Conservation (phyloP, 2,888 invertebrate genomes). For the Callyntrura sp. region DNA sequence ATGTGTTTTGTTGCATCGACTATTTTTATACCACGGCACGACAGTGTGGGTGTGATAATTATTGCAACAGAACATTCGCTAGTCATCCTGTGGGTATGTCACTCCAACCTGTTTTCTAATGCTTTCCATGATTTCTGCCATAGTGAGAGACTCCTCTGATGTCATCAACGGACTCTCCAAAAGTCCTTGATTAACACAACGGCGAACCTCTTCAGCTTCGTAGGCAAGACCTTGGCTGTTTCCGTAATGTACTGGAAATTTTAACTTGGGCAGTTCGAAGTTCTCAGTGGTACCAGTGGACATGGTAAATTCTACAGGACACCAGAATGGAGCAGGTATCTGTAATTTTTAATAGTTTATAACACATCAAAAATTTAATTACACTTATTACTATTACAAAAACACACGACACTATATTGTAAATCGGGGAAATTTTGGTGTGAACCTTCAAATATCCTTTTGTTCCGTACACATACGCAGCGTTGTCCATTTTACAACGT, state of each 20-base stretch:
- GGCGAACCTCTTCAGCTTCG: slow-evolving; percentile 92
- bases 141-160: slow-evolving; percentile 89
- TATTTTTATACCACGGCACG: no score
- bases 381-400: no score
- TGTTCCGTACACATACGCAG: slow-evolving; percentile 89
- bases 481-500: slow-evolving; percentile 87
- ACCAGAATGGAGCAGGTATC: slow-evolving; percentile 89
- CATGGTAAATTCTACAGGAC: slow-evolving; percentile 89
- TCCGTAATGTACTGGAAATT: slow-evolving; percentile 88
- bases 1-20: no score
- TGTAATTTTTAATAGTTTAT: slow-evolving; percentile 82
- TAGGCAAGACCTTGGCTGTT: slow-evolving; percentile 92
- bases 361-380: not conserved
- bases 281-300: slow-evolving; percentile 89
- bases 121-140: slow-evolving; percentile 91
- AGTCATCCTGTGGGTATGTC: slow-evolving; percentile 87
- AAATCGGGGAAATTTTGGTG: no score
- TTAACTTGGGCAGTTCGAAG: slow-evolving; percentile 89
- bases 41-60: no score
- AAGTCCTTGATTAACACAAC: slow-evolving; percentile 89
- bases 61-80: no score
- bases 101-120: slow-evolving; percentile 90
- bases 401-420: no score
- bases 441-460: slow-evolving; percentile 89
- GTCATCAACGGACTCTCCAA: slow-evolving; percentile 90